phyloP scores from a whole-genome alignment of 2,113 vertebrate species.

The Tychaedon coryphoeus region DNA sequence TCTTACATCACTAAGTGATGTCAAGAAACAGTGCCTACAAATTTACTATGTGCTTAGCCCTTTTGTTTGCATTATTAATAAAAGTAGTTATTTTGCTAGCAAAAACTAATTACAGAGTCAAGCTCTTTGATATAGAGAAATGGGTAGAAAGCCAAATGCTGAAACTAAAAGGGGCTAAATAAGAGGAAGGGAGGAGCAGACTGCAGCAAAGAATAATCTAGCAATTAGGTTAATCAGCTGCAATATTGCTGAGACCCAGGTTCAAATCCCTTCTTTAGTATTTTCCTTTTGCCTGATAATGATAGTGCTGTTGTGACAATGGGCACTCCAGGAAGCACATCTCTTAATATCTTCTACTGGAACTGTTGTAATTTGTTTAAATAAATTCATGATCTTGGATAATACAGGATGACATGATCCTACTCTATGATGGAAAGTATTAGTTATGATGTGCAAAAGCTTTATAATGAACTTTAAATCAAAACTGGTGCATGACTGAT shows the following conservation, averaged over 20 bases:
- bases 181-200: not conserved
- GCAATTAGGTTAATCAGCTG: not conserved
- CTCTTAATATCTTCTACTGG: not conserved
- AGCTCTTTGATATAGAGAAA: not conserved
- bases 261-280: not conserved
- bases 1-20: not conserved
- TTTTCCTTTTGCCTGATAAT: not conserved
- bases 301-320: not conserved
- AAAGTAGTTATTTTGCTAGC: not conserved
- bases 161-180: not conserved
- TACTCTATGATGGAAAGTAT: not conserved
- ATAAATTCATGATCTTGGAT: not conserved
- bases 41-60: not conserved
- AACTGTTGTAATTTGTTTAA: not conserved
- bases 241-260: not conserved
- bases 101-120: not conserved
- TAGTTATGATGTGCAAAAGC: not conserved
- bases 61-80: not conserved
- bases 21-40: not conserved
- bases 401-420: not conserved
- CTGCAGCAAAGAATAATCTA: not conserved
- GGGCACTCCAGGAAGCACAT: not conserved
- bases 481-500: not conserved
- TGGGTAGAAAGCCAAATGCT: not conserved
- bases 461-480: not conserved